Evolutionary conservation across 1,140 invertebrate genomes (phyloP).

Genomic region (Frieseomelitta varia): DNA sequence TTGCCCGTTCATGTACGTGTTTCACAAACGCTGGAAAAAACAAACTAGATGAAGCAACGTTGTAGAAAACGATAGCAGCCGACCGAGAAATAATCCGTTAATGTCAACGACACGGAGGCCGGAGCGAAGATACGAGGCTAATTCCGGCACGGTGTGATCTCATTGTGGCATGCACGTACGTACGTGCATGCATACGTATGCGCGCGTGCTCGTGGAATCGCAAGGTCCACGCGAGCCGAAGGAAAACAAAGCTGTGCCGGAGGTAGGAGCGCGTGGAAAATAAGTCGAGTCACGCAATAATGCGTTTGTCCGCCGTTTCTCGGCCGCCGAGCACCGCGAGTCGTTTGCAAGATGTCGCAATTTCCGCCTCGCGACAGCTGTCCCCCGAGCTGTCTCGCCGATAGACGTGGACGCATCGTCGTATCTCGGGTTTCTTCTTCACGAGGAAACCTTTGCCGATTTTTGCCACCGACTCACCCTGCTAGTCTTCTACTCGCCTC

Average conservation of each 20-base stretch:
- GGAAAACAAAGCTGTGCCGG: background rate
- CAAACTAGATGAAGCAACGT: no score
- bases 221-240: background rate
- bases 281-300: slow-evolving; percentile 54
- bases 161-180: background rate
- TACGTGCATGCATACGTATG: no score
- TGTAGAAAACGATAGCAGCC: background rate
- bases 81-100: background rate
- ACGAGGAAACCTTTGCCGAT: slow-evolving; percentile 23
- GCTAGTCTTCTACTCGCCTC: background rate
- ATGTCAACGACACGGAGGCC: background rate
- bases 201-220: background rate
- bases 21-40: background rate
- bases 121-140: background rate
- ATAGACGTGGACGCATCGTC: slow-evolving; percentile 53
- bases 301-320: slow-evolving; percentile 3
- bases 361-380: slow-evolving; percentile 66
- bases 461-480: background rate
- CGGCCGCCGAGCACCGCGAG: slow-evolving; percentile 28
- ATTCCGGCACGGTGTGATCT: background rate
- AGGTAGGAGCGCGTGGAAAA: slow-evolving; percentile 33
- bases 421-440: slow-evolving; percentile 33
- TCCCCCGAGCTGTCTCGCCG: slow-evolving; percentile 53
- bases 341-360: slow-evolving; percentile 67
- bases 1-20: no score